Conservation (phyloP, 35 echinoderm and acorn worm genomes). For the Ptychodera flava region DNA sequence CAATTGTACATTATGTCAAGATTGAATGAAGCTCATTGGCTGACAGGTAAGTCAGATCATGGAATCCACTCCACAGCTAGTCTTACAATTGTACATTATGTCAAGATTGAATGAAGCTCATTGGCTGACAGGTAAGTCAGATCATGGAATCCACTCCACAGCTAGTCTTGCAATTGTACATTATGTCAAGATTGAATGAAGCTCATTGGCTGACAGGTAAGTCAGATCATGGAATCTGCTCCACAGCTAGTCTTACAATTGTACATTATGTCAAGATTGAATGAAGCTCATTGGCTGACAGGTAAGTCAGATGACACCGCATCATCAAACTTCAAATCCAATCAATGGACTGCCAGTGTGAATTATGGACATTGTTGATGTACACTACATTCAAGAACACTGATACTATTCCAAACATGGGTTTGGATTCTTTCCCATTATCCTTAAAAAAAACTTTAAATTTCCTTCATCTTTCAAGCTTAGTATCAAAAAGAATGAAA, state of each 20-base stretch:
- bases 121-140: constrained; percentile 79
- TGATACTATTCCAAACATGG: too few species aligned
- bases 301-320: constrained; percentile 54
- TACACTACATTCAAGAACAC: too few species aligned
- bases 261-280: constrained; percentile 66
- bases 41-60: constrained; percentile 76
- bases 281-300: constrained; percentile 64
- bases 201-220: constrained; percentile 86
- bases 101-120: constrained; percentile 33
- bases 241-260: constrained; percentile 91
- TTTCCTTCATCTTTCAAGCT: too few species aligned
- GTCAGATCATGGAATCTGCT: constrained; percentile 63
- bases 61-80: constrained; percentile 88
- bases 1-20: constrained; percentile 88
- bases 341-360: too few species aligned
- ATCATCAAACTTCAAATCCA: too few species aligned
- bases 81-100: constrained; percentile 89
- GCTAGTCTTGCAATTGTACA: constrained; percentile 86
- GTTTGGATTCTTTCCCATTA: too few species aligned
- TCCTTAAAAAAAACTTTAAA: too few species aligned
- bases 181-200: constrained; percentile 45
- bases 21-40: constrained; percentile 44
- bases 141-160: constrained; percentile 82
- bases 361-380: too few species aligned
- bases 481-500: too few species aligned